Evolutionary conservation across 2,113 vertebrate genomes (phyloP), one percentile per base, ranked within the genome.

Genomic region (Corythoichthys haematopterus): DNA sequence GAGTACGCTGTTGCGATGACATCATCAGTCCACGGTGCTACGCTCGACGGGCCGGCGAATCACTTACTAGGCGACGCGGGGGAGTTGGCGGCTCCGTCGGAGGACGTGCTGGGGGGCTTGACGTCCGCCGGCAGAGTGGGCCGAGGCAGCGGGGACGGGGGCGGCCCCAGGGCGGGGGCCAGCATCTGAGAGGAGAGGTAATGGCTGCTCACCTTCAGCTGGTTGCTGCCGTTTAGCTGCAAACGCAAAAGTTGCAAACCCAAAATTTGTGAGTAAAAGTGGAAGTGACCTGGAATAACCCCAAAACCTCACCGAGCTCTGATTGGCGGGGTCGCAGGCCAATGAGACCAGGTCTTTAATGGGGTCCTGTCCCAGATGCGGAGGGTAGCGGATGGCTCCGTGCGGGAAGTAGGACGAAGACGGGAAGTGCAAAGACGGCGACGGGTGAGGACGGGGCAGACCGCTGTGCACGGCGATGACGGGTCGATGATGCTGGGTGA

Each of bases 391-490:
- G 78, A 98, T 99, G 64, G 97, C 94, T 63, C 95, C 95, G 83
- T 98, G 97, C 0, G 93, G 93, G 72, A 97, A 98, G 88, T 98
- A 99, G 68, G 94, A 93, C 4, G 93, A 94, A 2, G 95, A 90
- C 37, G 97, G 93, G 82, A 99, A 99, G 85, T 98, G 96, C 79
- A 99, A 92, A 46, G 96, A 92, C 1, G 96, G 94, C 15, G 96
- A 94, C 0, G 95, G 94, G 86, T 98, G 97, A 0, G 94, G 94
- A 82, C 96, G 88, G 68, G 96, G 89, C 9, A 99, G 93, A 80
- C 97, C 97, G 52, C 96, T 97, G 92, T 99, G 96, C 82, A 98
- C 95, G 2, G 97, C 95, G 8, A 99, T 99, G 90, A 99, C 96
- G 0, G 97, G 97, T 88, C 96, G 93, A 89, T 98, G 97, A 88